Evolutionary conservation across 2,797 vertebrate species (phyloP).

Genomic region (Chiloscyllium punctatum): DNA sequence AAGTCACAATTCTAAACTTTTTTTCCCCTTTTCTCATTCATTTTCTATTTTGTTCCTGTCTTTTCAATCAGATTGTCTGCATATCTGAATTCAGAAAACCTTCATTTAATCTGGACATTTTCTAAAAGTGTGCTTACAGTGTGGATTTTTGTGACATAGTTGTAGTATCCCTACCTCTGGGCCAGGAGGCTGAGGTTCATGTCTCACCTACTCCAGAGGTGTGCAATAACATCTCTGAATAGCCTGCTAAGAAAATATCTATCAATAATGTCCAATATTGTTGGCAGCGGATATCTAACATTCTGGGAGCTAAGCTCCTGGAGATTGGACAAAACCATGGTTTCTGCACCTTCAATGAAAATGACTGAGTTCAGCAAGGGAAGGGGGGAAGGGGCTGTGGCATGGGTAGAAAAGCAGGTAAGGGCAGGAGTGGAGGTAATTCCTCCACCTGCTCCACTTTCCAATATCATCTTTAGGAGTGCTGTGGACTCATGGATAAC

Average conservation of each 20-base stretch:
- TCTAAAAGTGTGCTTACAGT: not conserved
- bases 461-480: not conserved
- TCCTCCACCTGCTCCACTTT: not conserved
- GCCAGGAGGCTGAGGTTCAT: too few relatives aligned
- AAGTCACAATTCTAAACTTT: not conserved
- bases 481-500: not conserved
- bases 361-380: too few relatives aligned
- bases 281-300: not conserved
- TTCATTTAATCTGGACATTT: not conserved
- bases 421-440: not conserved
- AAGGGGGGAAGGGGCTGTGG: not conserved
- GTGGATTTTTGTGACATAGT: not conserved
- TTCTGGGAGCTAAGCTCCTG: not conserved
- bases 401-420: not conserved
- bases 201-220: too few relatives aligned
- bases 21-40: not conserved
- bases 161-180: too few relatives aligned
- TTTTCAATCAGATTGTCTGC: not conserved
- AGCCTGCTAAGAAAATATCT: too few relatives aligned
- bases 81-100: not conserved
- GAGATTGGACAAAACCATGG: not conserved
- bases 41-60: not conserved
- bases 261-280: too few relatives aligned
- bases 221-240: too few relatives aligned
- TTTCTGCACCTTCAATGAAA: not conserved